Evolutionary conservation across 2,888 invertebrate genomes (phyloP), one percentile per base, ranked within the genome.

Genomic region (Callimorpha dominula): DNA sequence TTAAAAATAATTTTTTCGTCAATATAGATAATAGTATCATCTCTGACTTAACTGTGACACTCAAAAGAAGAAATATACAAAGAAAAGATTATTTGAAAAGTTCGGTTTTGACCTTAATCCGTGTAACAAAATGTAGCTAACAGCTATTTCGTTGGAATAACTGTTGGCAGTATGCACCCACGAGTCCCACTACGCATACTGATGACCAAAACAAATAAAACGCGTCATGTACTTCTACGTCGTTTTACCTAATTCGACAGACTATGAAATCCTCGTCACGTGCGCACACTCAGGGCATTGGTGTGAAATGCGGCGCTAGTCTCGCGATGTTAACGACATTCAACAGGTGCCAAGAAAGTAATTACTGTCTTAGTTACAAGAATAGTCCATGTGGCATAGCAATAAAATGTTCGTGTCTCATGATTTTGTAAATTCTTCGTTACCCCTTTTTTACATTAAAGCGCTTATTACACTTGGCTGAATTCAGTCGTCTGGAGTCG

Each of bases 121-220:
- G 79, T 60, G 67, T 74, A 77, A 75, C 70, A 66, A 74, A 81
- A 78, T 62, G 79, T 81, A 80, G 82, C 81, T 80, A 83, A 91
- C 92, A 89, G 93, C 92, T 92, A 93, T 83, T 92, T 92, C 90
- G 84, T 84, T 83, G 89, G 92, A 93, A 92, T 92, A 94, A 93
- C 94, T 90, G 94, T 92, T 74, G 68, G 70, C 75, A 72, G 80
- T 60, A 66, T 79, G 76, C 75, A 79, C 70, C 76, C 79, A 73
- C 70, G 77, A 81, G 31, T 31, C 43, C 8, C 9, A 46, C 43
- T 1, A 31, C 70, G 80, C 91, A 94, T 94, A 94, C 93, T 88
- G 92, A 94, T 93, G 86, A 82, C 78, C 78, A 81, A 87, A 87
- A 86, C 84, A 85, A 83, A 87, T 84, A 83, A 81, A 84, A 82